Conservation (phyloP, 2,113 vertebrate genomes). For the Periophthalmus modestus region DNA sequence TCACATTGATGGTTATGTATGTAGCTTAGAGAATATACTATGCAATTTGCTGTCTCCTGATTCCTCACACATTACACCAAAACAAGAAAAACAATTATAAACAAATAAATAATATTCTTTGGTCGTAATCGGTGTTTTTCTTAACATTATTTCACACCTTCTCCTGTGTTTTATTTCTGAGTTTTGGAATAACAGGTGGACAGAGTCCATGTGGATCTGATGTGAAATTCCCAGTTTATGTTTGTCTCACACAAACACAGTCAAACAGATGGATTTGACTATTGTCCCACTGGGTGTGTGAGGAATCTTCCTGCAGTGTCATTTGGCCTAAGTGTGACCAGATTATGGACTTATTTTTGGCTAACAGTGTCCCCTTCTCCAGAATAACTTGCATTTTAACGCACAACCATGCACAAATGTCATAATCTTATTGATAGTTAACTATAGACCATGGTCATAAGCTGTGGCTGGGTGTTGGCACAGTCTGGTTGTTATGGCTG, state of each 20-base stretch:
- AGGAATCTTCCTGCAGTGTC: background rate
- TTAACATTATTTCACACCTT: conserved; percentile 19
- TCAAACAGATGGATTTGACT: background rate
- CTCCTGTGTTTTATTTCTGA: background rate
- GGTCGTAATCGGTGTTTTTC: background rate
- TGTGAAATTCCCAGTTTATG: background rate
- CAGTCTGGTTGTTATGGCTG: conserved; percentile 30
- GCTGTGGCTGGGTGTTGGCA: conserved; percentile 8
- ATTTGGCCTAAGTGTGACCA: background rate
- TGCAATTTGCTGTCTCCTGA: conserved; percentile 68
- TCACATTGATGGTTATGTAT: conserved; percentile 9
- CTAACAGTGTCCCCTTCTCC: background rate
- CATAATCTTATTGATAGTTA: background rate
- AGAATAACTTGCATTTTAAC: background rate
- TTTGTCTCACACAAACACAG: background rate
- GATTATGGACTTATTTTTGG: background rate
- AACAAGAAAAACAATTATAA: conserved; percentile 30
- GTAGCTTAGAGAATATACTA: conserved; percentile 58
- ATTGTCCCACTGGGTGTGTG: background rate
- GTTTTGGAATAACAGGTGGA: background rate
- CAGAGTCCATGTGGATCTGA: background rate
- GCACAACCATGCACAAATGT: background rate
- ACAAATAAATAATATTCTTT: conserved; percentile 5
- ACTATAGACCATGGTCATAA: background rate
- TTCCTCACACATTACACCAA: conserved; percentile 67